Percentiles rank a stretch among this genome's conserved stretches.
These are phyloP conservation scores for Malurus elegans DNA, from an alignment of 2,113 vertebrate genomes.

Conservation along the genomic window DNA sequence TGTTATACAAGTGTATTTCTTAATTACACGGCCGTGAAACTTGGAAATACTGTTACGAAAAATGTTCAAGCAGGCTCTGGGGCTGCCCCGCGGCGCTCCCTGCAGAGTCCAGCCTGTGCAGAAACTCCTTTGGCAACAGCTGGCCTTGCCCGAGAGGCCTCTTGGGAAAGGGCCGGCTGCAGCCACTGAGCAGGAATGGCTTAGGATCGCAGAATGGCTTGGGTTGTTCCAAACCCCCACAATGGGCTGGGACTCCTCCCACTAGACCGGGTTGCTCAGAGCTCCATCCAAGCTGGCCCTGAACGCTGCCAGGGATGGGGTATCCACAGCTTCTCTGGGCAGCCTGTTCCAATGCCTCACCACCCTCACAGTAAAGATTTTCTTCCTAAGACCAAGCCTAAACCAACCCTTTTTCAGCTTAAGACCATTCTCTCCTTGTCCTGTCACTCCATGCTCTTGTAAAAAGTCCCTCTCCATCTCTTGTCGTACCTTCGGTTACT, in stretches of 20 bases:
- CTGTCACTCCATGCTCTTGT: background rate
- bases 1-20: background rate
- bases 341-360: background rate
- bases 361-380: background rate
- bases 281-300: background rate
- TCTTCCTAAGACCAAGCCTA: background rate
- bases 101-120: background rate
- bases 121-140: background rate
- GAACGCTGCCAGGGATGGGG: background rate
- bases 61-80: no score
- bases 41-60: background rate
- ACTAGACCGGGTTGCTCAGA: background rate
- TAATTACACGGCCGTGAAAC: background rate
- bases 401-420: background rate
- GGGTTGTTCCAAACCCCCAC: background rate
- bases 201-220: background rate
- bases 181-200: rapidly evolving
- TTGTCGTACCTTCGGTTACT: background rate
- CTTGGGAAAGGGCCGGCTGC: rapidly evolving
- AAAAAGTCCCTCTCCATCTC: background rate
- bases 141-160: background rate
- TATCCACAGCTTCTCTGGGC: background rate
- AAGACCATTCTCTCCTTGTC: background rate
- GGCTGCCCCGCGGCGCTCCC: background rate
- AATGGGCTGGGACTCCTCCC: background rate